phyloP scores from a whole-genome alignment of 2,888 invertebrate genomes.

The Drosophila gaucha region DNA sequence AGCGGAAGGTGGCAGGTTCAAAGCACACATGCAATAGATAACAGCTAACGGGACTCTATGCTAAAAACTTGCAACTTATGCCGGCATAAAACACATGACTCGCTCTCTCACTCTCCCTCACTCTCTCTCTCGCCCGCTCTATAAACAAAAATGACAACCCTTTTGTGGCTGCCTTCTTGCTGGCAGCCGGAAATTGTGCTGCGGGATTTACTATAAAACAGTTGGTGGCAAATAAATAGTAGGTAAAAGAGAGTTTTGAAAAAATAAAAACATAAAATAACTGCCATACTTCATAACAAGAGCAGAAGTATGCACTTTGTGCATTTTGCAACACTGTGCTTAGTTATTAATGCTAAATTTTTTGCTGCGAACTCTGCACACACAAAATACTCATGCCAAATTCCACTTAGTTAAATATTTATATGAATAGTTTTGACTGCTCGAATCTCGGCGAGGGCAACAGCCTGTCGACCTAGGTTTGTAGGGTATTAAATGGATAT shows the following conservation, averaged over 20 bases:
- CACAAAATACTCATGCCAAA: not conserved
- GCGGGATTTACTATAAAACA: constrained; percentile 43
- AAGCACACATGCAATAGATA: constrained; percentile 47
- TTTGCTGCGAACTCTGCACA: not conserved
- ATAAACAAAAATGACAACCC: constrained; percentile 35
- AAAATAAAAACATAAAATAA: constrained; percentile 9
- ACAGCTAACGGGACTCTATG: constrained; percentile 19
- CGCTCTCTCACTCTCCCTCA: not conserved
- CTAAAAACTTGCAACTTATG: constrained; percentile 70
- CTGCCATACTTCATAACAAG: constrained; percentile 7
- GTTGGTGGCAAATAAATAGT: constrained; percentile 15
- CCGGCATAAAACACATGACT: constrained; percentile 58
- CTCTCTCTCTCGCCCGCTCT: not conserved
- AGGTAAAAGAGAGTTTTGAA: not conserved
- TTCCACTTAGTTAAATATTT: not conserved
- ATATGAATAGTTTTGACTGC: not conserved
- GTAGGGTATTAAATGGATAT: not conserved
- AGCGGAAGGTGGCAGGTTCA: constrained; percentile 74
- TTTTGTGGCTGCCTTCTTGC: constrained; percentile 38
- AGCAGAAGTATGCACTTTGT: constrained; percentile 2
- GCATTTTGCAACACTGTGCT: not conserved
- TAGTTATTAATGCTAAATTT: not conserved
- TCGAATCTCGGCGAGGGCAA: not conserved
- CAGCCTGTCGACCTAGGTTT: too few species aligned
- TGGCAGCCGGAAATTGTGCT: constrained; percentile 61